Percentiles rank a stretch among this genome's conserved stretches.
Conservation (phyloP, 2,888 invertebrate genomes). For the Cataglyphis albicans region DNA sequence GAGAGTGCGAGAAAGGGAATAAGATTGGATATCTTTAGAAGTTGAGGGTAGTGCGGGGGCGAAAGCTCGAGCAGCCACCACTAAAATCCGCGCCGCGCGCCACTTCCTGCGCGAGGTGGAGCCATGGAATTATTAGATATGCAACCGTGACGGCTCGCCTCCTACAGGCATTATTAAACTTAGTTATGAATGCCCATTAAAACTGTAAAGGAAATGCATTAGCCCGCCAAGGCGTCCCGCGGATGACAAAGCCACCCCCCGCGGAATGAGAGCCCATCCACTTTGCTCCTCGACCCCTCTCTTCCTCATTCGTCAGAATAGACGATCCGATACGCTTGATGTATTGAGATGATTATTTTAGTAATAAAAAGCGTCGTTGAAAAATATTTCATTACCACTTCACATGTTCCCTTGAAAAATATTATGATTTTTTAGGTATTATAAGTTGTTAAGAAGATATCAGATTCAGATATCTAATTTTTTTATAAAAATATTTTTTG, state of each 20-base stretch:
- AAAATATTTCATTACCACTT: constrained; percentile 4
- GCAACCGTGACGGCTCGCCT: constrained; percentile 82
- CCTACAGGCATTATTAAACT: constrained; percentile 85
- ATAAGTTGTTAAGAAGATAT: not conserved
- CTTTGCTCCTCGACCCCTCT: constrained; percentile 62
- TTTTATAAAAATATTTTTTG: not conserved
- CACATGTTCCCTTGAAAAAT: not conserved
- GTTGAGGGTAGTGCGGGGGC: constrained; percentile 47
- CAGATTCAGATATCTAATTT: not conserved
- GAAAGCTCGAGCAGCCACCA: constrained; percentile 65
- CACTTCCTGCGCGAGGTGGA: constrained; percentile 78
- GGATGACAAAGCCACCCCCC: constrained; percentile 77
- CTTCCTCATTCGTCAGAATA: constrained; percentile 47
- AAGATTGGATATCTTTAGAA: constrained; percentile 60
- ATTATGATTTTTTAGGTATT: not conserved
- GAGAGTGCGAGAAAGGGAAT: constrained; percentile 54
- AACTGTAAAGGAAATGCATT: constrained; percentile 86
- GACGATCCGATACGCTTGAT: constrained; percentile 60
- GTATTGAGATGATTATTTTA: constrained; percentile 52
- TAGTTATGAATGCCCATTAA: constrained; percentile 86
- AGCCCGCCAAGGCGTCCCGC: constrained; percentile 80
- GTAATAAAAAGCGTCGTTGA: not conserved
- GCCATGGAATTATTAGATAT: constrained; percentile 82
- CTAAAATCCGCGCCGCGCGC: constrained; percentile 75
- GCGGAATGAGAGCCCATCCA: constrained; percentile 78